Evolutionary conservation across 2,797 vertebrate genomes (phyloP).

Genomic region (Gymnopithys bicolor): DNA sequence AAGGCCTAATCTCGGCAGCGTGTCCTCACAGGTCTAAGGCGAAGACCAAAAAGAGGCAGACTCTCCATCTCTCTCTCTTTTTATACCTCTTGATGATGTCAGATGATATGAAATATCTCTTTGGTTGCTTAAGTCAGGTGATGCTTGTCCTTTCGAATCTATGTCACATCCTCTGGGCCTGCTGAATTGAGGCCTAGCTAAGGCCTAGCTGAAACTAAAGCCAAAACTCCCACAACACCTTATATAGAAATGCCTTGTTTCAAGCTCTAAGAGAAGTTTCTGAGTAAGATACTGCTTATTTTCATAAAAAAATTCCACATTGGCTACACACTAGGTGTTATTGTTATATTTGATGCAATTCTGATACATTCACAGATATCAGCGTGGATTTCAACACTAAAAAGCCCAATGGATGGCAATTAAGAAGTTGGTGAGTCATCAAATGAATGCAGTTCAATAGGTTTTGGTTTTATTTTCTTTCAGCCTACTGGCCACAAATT

Average conservation of each 20-base stretch:
- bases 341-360: background rate
- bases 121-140: no score
- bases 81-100: no score
- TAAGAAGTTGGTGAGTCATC: background rate
- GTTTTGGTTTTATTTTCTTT: constrained; percentile 1
- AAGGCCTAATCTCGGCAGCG: no score
- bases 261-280: background rate
- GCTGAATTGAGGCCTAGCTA: no score
- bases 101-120: no score
- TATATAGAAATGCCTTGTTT: background rate
- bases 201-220: no score
- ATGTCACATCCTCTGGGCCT: no score
- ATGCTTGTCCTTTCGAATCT: no score
- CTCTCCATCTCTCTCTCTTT: no score
- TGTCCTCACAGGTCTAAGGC: no score
- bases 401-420: background rate
- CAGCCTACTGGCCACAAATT: background rate
- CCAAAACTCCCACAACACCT: background rate
- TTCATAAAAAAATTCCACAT: background rate
- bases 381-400: background rate
- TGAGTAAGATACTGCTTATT: background rate
- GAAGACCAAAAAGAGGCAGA: no score
- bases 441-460: background rate
- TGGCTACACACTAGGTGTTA: background rate
- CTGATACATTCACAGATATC: background rate